Percentiles rank a stretch among this genome's conserved stretches.
These are phyloP conservation scores for Callimorpha dominula DNA, from an alignment of 2,888 invertebrate species.

Conservation along the genomic window DNA sequence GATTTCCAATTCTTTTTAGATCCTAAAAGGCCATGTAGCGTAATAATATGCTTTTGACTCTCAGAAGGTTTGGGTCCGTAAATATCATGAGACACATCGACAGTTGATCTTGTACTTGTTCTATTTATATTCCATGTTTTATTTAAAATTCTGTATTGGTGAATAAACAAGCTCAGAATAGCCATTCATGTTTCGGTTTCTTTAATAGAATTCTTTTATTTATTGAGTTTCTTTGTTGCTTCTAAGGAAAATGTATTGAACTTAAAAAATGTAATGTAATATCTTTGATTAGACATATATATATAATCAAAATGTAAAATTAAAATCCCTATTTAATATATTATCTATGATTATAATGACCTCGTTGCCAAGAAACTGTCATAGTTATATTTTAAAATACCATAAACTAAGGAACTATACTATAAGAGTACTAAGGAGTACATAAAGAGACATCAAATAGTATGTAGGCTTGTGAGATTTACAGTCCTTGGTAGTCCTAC, in stretches of 20 bases:
- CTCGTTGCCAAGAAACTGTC: background rate
- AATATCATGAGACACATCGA: constrained; percentile 25
- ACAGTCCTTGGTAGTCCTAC: too few species aligned
- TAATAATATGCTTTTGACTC: constrained; percentile 68
- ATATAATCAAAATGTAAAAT: too few species aligned
- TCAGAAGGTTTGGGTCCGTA: constrained; percentile 36
- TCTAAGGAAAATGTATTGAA: too few species aligned
- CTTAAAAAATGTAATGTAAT: too few species aligned
- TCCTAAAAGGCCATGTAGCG: constrained; percentile 95
- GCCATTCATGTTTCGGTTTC: constrained; percentile 46
- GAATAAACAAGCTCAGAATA: constrained; percentile 30
- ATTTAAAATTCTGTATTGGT: constrained; percentile 3
- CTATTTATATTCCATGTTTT: constrained; percentile 11
- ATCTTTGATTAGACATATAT: too few species aligned
- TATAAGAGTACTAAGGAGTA: background rate
- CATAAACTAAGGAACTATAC: background rate
- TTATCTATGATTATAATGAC: too few species aligned
- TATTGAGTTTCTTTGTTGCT: background rate
- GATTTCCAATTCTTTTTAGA: constrained; percentile 96
- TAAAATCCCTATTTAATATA: too few species aligned
- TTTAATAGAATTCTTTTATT: background rate
- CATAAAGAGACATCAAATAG: background rate
- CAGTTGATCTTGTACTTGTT: constrained; percentile 15
- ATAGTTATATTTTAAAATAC: background rate
- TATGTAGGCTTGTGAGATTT: background rate